Evolutionary conservation across 2,113 vertebrate species (phyloP), one percentile per base, ranked within the genome.

Genomic region (Myanophis thanlyinensis): DNA sequence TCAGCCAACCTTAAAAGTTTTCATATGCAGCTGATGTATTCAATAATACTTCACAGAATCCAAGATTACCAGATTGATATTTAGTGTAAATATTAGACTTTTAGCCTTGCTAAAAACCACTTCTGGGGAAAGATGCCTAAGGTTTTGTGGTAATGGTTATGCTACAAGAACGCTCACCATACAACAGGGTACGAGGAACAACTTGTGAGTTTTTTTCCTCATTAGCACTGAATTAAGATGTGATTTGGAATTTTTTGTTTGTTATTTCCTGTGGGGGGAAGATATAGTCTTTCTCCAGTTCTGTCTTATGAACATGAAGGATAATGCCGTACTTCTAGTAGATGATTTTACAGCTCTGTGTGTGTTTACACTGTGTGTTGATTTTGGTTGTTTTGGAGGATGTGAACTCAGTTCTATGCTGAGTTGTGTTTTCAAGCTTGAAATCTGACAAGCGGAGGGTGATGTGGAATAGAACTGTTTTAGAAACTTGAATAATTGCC

Each of bases 401-500:
- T 94, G 95, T 87, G 95, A 92, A 92, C 94, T 92, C 95, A 90
- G 91, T 95, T 95, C 85, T 91, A 95, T 10, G 93, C 95, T 92
- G 96, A 93, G 95, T 95, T 96, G 95, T 2, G 49, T n/a, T 91
- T 88, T 95, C 96, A 62, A 93, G 96, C 95, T 30, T 93, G 94
- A 95, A 96, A 95, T 95, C 95, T 97, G 95, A 93, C 93, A 96
- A 97, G 96, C 94, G 92, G 96, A 97, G 94, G 92, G 56, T 96
- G 89, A 95, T 95, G 96, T 97, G 95, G 96, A 95, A 97, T 96
- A 94, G 96, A 96, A 95, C 96, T 97, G 97, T 97, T 97, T 96
- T 97, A 97, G 96, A 97, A 97, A 97, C 97, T 97, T 97, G 97
- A 97, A 97, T 93, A 97, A 96, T 97, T 97, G 94, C 96, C 97